Evolutionary conservation across 1,140 invertebrate genomes (phyloP).

Genomic region (Phymorhynchus buccinoides): DNA sequence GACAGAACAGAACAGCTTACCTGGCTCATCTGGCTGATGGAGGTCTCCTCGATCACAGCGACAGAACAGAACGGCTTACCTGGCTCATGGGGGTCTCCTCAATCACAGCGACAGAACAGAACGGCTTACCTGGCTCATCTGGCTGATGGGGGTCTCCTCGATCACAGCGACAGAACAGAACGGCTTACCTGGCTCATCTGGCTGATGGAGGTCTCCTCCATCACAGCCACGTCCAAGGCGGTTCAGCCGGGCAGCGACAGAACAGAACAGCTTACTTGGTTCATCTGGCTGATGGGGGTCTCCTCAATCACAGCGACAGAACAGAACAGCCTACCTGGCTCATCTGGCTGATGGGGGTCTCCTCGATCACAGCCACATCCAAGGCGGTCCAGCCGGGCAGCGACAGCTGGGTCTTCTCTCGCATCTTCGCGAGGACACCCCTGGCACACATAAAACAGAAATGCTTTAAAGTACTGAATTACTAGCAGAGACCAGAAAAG

Average conservation of each 20-base stretch:
- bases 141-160: too few species aligned
- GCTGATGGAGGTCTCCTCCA: slow-evolving; percentile 67
- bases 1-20: too few species aligned
- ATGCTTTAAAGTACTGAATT: too few species aligned
- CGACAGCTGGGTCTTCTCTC: slow-evolving; percentile 57
- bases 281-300: slow-evolving; percentile 67
- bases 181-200: slow-evolving; percentile 62
- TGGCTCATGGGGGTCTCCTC: too few species aligned
- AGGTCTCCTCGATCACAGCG: too few species aligned
- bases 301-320: slow-evolving; percentile 61
- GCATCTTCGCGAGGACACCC: slow-evolving; percentile 59
- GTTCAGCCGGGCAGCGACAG: slow-evolving; percentile 65
- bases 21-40: too few species aligned
- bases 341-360: slow-evolving; percentile 67
- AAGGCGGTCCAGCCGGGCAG: slow-evolving; percentile 62
- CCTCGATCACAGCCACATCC: slow-evolving; percentile 57
- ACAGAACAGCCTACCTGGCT: slow-evolving; percentile 55
- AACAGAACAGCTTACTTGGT: slow-evolving; percentile 54
- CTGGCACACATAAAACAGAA: slow-evolving; percentile 38
- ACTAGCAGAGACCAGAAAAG: background rate
- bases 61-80: too few species aligned
- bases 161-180: too few species aligned
- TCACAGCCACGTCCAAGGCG: slow-evolving; percentile 45
- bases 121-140: too few species aligned
- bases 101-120: too few species aligned